Evolutionary conservation across 2,113 vertebrate species (phyloP).

Genomic region (Xerus inauris): DNA sequence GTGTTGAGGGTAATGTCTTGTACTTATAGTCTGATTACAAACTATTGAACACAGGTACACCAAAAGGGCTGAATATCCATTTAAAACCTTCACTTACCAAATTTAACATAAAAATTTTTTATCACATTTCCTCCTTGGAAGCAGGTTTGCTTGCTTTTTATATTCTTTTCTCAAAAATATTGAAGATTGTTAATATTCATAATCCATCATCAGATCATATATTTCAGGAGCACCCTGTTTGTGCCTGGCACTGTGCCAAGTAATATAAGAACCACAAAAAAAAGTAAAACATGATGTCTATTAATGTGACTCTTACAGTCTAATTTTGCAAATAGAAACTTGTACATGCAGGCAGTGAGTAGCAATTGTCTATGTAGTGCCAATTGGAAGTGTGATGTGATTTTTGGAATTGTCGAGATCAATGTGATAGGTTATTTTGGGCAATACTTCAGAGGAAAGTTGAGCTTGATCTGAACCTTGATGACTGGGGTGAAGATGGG

Average conservation of each 20-base stretch:
- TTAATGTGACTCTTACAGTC: neutral
- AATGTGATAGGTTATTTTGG: neutral
- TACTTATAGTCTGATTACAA: neutral
- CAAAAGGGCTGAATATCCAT: neutral
- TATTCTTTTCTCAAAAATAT: neutral
- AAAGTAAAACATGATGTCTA: neutral
- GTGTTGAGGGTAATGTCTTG: neutral
- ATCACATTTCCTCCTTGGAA: neutral
- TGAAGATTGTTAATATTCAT: neutral
- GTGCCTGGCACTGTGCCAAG: neutral
- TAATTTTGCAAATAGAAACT: neutral
- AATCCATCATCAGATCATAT: neutral
- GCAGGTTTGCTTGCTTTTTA: neutral
- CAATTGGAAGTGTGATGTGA: neutral
- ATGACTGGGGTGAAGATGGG: neutral
- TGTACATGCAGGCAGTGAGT: neutral
- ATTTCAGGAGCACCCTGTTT: neutral
- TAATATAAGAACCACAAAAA: neutral
- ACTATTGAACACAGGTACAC: neutral
- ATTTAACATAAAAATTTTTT: neutral
- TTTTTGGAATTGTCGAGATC: neutral
- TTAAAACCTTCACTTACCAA: neutral
- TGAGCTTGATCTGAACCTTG: neutral
- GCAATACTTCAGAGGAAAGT: neutral
- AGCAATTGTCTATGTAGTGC: neutral